Evolutionary conservation across 2,113 vertebrate genomes (phyloP), one percentile per base, ranked within the genome.

Genomic region (Mesembrinibis cayennensis): DNA sequence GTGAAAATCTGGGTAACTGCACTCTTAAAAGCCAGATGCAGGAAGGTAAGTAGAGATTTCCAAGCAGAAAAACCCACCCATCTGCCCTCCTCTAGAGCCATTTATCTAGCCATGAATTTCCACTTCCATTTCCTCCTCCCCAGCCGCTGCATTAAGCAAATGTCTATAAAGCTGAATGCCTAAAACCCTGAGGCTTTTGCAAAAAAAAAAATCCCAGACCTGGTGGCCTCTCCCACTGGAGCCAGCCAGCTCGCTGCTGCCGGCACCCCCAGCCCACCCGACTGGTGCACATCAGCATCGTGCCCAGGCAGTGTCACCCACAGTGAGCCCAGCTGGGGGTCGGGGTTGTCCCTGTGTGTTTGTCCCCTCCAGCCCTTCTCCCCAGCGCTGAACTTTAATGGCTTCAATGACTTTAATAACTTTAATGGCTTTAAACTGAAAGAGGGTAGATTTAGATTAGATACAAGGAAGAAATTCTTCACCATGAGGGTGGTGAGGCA

Each of bases 211-310:
- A 23, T 9, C 53, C 13, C 45, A 23, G 17, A 4, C 10, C 12
- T 11, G 25, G 18, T 55, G 3, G 2, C 11, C 2, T 32, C 30
- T 61, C 52, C 34, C 27, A 16, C n/a, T 4, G 7, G 21, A 63
- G 22, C 40, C 16, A 55, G 30, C 14, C 65, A 42, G 49, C 22
- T 63, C 8, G 4, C 32, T 61, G 40, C 47, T 16, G 27, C 38
- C 5, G 0, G 44, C 49, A n/a, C 16, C 40, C 20, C 63, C 62
- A 13, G 45, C 50, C 17, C n/a, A 50, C 13, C 25, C 7, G 0
- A 9, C 16, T 6, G 53, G 38, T 34, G 34, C 36, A 44, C 34
- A 44, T 20, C 58, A 26, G 44, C 34, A 5, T 12, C 13, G 1
- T 73, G 63, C 32, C 36, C 27, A 6, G 32, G 27, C 36, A 45